phyloP scores from a whole-genome alignment of 2,113 vertebrate species.

The Forbesichthys papilliferus region DNA sequence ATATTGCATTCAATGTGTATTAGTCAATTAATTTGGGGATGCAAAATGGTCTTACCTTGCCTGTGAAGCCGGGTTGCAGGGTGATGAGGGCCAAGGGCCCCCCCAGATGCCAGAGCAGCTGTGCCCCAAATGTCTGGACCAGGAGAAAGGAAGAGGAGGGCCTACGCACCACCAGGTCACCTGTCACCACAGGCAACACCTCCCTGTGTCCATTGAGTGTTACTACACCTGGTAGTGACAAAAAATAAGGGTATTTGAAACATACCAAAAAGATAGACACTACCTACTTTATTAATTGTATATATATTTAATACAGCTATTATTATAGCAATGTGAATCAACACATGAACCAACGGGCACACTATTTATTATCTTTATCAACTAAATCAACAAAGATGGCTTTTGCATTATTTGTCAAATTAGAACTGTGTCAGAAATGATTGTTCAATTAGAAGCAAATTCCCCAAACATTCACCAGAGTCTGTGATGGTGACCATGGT shows the following conservation, averaged over 20 bases:
- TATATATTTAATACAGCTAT: no score
- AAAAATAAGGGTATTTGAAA: not conserved
- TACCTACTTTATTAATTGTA: no score
- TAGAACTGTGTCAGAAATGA: not conserved
- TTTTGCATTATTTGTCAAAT: no score
- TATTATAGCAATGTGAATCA: no score
- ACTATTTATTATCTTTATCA: no score
- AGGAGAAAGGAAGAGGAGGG: conserved; percentile 85
- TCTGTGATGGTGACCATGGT: conserved; percentile 75
- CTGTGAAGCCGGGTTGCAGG: conserved; percentile 82
- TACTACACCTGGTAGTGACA: conserved; percentile 73
- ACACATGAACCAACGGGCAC: no score
- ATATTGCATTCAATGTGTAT: not conserved
- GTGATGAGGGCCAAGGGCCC: conserved; percentile 78
- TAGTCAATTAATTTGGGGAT: not conserved
- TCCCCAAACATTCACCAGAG: conserved; percentile 73
- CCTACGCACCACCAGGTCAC: conserved; percentile 70
- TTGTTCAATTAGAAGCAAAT: not conserved
- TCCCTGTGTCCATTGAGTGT: conserved; percentile 76
- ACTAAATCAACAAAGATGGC: no score
- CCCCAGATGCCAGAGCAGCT: conserved; percentile 83
- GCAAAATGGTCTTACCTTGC: conserved; percentile 72
- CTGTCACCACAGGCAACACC: conserved; percentile 74
- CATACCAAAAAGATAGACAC: no score
- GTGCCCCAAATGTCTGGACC: conserved; percentile 78